These are phyloP conservation scores for Hydractinia echinata DNA, from an alignment of 30 jellyfish, hydroid and myxozoan genomes.

Conservation along the genomic window DNA sequence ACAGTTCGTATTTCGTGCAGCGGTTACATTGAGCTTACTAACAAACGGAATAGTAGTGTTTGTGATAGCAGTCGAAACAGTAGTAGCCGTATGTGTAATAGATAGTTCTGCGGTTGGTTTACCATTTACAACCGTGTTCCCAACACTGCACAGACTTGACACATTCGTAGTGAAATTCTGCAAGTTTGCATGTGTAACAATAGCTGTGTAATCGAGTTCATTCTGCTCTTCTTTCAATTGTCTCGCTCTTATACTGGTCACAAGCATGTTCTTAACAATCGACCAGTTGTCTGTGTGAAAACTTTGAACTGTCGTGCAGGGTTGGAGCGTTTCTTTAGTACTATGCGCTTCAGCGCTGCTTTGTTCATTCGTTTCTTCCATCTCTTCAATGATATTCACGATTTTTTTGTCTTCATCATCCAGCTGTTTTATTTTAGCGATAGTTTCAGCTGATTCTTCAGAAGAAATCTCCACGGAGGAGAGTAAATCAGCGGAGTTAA, in stretches of 20 bases:
- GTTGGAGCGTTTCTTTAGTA: constrained; percentile 4
- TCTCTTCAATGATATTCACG: constrained; percentile 18
- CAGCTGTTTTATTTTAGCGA: not conserved
- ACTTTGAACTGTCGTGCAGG: constrained; percentile 30
- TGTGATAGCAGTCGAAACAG: too few relatives aligned
- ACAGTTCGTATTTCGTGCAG: too few relatives aligned
- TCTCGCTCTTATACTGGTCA: constrained; percentile 3
- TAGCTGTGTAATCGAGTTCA: too few relatives aligned
- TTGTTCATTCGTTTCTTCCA: constrained; percentile 11
- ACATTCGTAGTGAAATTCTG: too few relatives aligned
- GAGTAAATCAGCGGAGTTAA: constrained; percentile 27
- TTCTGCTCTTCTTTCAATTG: not conserved
- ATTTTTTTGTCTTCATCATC: constrained; percentile 19
- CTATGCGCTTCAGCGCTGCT: not conserved
- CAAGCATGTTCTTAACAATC: constrained; percentile 31
- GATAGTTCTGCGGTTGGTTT: too few relatives aligned
- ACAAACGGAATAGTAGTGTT: too few relatives aligned
- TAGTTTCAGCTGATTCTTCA: constrained; percentile 1
- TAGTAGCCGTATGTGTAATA: too few relatives aligned
- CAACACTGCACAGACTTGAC: too few relatives aligned
- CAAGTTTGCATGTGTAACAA: too few relatives aligned
- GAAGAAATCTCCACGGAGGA: constrained; percentile 8
- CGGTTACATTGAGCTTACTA: too few relatives aligned
- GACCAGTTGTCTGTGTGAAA: constrained; percentile 37
- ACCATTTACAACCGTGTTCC: too few relatives aligned